These are phyloP conservation scores for Cyaniris semiargus DNA, from an alignment of 2,888 invertebrate species.

Conservation along the genomic window DNA sequence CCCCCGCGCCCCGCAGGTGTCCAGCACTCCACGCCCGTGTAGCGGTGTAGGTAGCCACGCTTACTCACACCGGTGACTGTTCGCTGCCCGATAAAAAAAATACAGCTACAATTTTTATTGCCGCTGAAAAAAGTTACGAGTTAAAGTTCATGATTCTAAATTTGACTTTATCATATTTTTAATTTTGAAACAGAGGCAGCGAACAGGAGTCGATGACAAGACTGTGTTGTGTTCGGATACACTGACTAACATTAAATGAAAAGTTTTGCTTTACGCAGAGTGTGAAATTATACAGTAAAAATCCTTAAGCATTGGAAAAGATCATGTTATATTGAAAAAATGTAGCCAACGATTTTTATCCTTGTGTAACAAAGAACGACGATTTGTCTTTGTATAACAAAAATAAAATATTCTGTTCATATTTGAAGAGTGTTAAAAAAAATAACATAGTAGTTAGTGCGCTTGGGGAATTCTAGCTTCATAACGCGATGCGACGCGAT, in stretches of 20 bases:
- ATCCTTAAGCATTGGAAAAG: background rate
- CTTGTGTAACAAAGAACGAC: too few relatives aligned
- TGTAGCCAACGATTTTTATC: background rate
- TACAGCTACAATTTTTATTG: background rate
- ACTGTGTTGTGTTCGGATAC: slow-evolving; percentile 72
- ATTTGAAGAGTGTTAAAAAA: background rate
- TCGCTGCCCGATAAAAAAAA: background rate
- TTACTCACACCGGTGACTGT: slow-evolving; percentile 22
- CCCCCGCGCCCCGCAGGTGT: slow-evolving; percentile 39
- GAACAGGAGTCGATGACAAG: slow-evolving; percentile 52
- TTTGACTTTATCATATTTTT: background rate
- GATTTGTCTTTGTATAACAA: background rate
- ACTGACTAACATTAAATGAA: slow-evolving; percentile 40
- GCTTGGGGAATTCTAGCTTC: background rate
- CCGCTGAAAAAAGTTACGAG: background rate
- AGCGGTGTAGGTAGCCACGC: slow-evolving; percentile 65
- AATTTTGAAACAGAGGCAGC: slow-evolving; percentile 43
- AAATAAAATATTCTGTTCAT: background rate
- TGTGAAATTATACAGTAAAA: background rate
- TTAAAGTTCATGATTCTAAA: background rate
- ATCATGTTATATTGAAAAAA: background rate
- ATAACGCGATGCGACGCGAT: background rate
- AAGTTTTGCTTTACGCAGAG: slow-evolving; percentile 12
- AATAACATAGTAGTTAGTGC: slow-evolving; percentile 2
- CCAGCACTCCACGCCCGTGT: slow-evolving; percentile 50